Base-by-base conservation (phyloP, 2,888 invertebrate genomes). In the Ophion ventricosus region DNA sequence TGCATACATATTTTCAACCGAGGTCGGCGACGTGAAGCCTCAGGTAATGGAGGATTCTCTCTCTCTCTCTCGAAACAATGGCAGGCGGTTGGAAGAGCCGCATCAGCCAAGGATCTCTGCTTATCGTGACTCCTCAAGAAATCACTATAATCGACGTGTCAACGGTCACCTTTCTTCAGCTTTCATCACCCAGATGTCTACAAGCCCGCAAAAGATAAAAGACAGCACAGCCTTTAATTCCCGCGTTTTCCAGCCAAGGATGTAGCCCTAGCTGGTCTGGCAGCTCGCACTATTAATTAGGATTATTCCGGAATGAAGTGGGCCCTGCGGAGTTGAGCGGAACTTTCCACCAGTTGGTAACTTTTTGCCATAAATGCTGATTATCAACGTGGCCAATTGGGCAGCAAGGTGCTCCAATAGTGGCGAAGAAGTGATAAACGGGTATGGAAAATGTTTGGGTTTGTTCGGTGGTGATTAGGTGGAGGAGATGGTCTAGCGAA, bases 301-400 rank as follows among this genome's bases (percentile, higher is more conserved):
- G 75, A 80, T 76, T 49, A 66, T 29, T 40, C 43, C 59, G 54
- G 2, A 66, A 64, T 70, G 59, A 70, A 75, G 73, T 29, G 35
- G 56, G 20, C 66, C 74, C 70, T 61, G 14, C 67, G 73, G 76
- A 75, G 70, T 40, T 40, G 70, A 57, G 64, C 61, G n/a, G 61
- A 69, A 29, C 69, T 49, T 23, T 54, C 29, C 35, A 61, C 56
- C 29, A 57, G 64, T 59, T 87, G 76, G 87, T 86, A 92, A 93
- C 90, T 92, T 93, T 92, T 90, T 89, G 85, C 88, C 91, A 90
- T 93, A 92, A 92, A 93, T 92, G 92, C 90, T 89, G 89, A 92
- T 93, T 92, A 92, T 91, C 90, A 90, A 89, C 4, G 89, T 84
- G 74, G 80, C 80, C 86, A 83, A 78, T 73, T 69, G 73, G 73